Conservation (phyloP, 2,113 vertebrate genomes). For the Lagopus leucura region DNA sequence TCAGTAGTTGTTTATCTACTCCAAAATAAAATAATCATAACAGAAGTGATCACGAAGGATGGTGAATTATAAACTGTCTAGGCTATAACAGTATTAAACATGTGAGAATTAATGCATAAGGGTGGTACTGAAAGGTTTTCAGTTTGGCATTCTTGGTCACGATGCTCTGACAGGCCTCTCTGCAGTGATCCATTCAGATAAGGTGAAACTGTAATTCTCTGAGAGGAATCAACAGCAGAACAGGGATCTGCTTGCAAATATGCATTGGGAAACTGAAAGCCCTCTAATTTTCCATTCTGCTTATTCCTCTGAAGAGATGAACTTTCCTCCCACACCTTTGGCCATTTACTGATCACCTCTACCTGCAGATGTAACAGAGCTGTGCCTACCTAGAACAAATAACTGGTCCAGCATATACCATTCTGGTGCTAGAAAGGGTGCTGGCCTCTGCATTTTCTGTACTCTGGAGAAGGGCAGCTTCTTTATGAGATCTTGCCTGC, state of each 20-base stretch:
- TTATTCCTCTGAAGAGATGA: neutral
- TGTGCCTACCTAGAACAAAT: neutral
- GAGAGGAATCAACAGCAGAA: neutral
- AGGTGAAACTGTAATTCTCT: neutral
- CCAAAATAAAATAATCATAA: neutral
- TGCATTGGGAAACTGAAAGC: neutral
- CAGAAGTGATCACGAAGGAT: neutral
- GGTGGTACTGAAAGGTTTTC: neutral
- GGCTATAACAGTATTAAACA: neutral
- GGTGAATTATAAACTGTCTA: neutral
- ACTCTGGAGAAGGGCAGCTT: neutral
- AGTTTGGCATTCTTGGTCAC: neutral
- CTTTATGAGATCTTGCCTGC: neutral
- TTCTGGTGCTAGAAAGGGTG: neutral
- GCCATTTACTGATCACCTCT: neutral
- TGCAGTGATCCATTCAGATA: neutral
- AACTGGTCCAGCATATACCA: neutral
- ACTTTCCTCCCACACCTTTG: neutral
- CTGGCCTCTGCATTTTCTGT: fast-evolving
- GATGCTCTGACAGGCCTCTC: neutral
- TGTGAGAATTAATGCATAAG: neutral
- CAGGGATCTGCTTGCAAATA: neutral
- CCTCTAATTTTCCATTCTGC: neutral
- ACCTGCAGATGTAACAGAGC: neutral
- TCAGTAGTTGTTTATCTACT: neutral